A percentile compares a stretch with the other conserved stretches of the same genome.
These are phyloP conservation scores for Disparrhopalites patrizii DNA, from an alignment of 2,888 invertebrate species.

Conservation along the genomic window DNA sequence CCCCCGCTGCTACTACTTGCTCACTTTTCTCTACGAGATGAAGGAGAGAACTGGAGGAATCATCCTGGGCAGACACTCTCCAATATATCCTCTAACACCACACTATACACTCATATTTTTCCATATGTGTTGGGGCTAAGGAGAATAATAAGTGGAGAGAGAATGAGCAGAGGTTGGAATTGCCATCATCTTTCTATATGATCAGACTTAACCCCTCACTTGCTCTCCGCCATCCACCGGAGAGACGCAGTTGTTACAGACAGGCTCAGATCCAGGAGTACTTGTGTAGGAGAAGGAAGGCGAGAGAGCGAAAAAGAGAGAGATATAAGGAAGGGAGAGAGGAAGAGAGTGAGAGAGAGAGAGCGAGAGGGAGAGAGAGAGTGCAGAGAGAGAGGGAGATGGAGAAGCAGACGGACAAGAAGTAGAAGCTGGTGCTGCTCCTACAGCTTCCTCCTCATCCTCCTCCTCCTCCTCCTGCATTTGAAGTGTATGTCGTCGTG, in stretches of 20 bases:
- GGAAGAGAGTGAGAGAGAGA: background rate
- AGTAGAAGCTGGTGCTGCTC: constrained; percentile 5
- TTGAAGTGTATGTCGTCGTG: background rate
- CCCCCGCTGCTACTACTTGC: background rate
- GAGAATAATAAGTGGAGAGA: constrained; percentile 18
- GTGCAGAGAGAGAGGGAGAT: too few species aligned
- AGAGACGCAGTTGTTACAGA: background rate
- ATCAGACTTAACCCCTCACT: background rate
- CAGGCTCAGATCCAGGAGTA: too few species aligned
- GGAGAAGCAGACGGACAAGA: background rate
- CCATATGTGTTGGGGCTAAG: background rate
- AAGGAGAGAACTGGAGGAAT: too few species aligned
- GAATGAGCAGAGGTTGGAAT: constrained; percentile 23
- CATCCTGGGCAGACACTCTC: too few species aligned
- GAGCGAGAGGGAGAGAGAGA: too few species aligned
- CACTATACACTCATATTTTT: too few species aligned
- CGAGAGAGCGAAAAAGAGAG: too few species aligned
- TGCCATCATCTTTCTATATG: constrained; percentile 3
- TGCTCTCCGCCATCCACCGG: background rate
- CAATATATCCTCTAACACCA: too few species aligned
- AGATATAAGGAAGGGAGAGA: background rate
- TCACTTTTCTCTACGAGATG: too few species aligned
- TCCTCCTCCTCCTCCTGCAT: background rate
- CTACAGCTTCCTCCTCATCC: background rate
- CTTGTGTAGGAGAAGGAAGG: too few species aligned